A percentile compares a stretch with the other conserved stretches of the same genome.
These are phyloP conservation scores for Psephotus haematonotus DNA, from an alignment of 2,113 vertebrate genomes.

Conservation along the genomic window DNA sequence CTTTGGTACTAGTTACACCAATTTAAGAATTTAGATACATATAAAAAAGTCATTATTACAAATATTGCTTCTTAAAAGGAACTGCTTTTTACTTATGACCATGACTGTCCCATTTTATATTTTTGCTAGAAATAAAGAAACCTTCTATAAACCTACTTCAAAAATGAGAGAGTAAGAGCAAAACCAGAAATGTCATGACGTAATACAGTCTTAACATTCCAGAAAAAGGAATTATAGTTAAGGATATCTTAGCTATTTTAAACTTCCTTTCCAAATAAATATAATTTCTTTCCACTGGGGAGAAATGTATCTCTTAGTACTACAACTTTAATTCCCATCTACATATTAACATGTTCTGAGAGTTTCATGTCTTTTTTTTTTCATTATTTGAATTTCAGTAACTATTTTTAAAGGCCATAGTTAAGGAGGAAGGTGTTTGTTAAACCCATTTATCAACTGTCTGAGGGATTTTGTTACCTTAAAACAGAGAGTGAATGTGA, in stretches of 20 bases:
- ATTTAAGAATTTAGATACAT: not conserved
- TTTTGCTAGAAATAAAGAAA: not conserved
- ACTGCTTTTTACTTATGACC: not conserved
- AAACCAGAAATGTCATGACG: not conserved
- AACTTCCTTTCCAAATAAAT: not conserved
- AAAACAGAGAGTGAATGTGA: not conserved
- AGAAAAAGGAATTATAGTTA: constrained; percentile 1
- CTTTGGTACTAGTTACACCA: not conserved
- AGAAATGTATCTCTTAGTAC: not conserved
- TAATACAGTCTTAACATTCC: not conserved
- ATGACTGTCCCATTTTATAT: not conserved
- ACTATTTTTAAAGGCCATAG: not conserved
- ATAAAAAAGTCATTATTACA: not conserved
- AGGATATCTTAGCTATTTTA: not conserved
- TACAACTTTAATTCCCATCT: not conserved
- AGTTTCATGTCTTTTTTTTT: not conserved
- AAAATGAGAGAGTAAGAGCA: not conserved
- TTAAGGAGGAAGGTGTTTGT: not conserved
- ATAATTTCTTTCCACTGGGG: not conserved
- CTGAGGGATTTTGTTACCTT: not conserved
- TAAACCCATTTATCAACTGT: not conserved
- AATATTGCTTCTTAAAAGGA: not conserved
- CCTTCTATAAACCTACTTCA: not conserved
- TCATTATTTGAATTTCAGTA: not conserved
- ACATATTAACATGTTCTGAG: not conserved